Base-by-base conservation (phyloP, 64 coral and sea anemone genomes). In the Porites lutea region DNA sequence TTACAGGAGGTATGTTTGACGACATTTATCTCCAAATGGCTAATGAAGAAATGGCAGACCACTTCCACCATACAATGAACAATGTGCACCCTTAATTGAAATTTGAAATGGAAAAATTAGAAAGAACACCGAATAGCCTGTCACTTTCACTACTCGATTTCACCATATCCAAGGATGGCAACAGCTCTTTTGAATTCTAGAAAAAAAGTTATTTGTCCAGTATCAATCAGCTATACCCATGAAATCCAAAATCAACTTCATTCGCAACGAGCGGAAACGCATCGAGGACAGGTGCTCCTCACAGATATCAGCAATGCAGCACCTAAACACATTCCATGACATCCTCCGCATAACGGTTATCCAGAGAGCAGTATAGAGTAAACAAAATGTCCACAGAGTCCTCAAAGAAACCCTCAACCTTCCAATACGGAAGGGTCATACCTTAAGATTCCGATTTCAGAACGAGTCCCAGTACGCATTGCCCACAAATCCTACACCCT, bases 271-370 rank as follows among this genome's bases (percentile, higher is more conserved):
- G 81, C 67, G 90, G 53, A 59, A 65, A 54, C 81, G 60, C n/a
- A 92, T 92, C 72, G 47, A 87, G 13, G 79, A 87, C 52, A 82
- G 74, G 15, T 87, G 91, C 65, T 78, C 75, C 61, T 71, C 71
- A 10, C 5, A 52, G 3, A 75, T 2, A 18, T 54, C 69, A 63
- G 19, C 76, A 2, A 11, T 15, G 1, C 75, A 83, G 59, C 86
- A 84, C 65, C 55, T 83, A 76, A 19, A 21, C 13, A 54, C 60
- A 14, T 88, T 94, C 44, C 66, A 77, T 16, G 78, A 89, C 8
- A 23, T 88, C 60, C 18, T 93, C 6, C 52, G 66, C 55, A 27
- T 7, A 93, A 93, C 60, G 52, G 85, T 0, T 88, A 93, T 69
- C 60, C 85, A 12, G 48, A 88, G 43, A 16, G 48, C 50, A 82